Conservation (phyloP, 2,888 invertebrate species). For the Drosophila macrospina region DNA sequence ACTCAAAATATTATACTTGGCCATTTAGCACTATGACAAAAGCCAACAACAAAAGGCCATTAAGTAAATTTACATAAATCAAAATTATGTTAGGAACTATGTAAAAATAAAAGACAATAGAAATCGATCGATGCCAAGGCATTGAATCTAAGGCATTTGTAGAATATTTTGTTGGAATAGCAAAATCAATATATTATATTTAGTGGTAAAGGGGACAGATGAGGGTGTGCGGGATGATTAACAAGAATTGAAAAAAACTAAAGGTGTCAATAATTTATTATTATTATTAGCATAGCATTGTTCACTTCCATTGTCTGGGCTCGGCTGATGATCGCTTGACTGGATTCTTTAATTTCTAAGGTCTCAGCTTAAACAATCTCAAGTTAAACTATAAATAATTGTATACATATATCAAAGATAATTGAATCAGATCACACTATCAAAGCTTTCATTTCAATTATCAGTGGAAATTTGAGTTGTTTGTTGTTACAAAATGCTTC, state of each 20-base stretch:
- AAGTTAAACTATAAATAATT: conserved; percentile 17
- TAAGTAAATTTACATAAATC: conserved; percentile 75
- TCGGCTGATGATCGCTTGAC: conserved; percentile 19
- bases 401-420: conserved; percentile 9
- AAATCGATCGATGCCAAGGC: conserved; percentile 48
- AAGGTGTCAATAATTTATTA: conserved; percentile 76
- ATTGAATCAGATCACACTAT: neutral
- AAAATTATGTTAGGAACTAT: conserved; percentile 47
- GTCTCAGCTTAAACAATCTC: conserved; percentile 23
- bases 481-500: neutral
- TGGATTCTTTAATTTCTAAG: conserved; percentile 16
- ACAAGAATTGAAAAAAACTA: conserved; percentile 26
- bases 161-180: conserved; percentile 61
- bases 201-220: neutral
- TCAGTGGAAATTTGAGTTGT: neutral
- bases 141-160: conserved; percentile 44
- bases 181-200: conserved; percentile 43
- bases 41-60: conserved; percentile 74
- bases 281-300: conserved; percentile 70
- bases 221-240: conserved; percentile 3
- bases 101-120: conserved; percentile 40
- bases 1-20: conserved; percentile 46
- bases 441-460: neutral
- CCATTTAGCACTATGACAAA: conserved; percentile 66
- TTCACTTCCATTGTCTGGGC: conserved; percentile 50